phyloP scores from a whole-genome alignment of 2,113 vertebrate genomes.

The Stomatorhinus ivindoensis region DNA sequence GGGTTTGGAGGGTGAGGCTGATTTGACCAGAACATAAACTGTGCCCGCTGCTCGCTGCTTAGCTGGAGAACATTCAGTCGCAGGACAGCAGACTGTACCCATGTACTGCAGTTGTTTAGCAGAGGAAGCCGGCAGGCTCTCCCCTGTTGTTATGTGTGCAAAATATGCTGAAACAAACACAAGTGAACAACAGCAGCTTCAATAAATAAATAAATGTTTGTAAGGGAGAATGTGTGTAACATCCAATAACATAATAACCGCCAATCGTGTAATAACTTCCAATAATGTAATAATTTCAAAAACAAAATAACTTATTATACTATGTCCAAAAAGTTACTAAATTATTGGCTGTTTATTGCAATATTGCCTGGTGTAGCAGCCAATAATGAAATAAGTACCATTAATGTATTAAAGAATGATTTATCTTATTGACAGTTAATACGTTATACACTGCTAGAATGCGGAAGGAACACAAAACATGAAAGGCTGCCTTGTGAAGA shows the following conservation, averaged over 20 bases:
- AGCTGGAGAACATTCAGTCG: background rate
- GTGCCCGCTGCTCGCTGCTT: conserved; percentile 19
- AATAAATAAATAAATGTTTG: background rate
- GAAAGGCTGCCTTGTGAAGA: background rate
- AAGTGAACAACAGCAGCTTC: background rate
- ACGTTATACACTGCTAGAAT: background rate
- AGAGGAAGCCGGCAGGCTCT: background rate
- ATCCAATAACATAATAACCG: background rate
- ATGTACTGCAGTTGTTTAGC: background rate
- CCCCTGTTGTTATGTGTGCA: background rate
- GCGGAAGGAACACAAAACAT: background rate
- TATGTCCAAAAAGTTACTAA: background rate
- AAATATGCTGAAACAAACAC: background rate
- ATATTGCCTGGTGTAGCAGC: background rate
- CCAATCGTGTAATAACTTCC: background rate
- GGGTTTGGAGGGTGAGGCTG: conserved; percentile 41
- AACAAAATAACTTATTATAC: background rate
- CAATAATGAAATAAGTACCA: background rate
- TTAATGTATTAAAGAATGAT: background rate
- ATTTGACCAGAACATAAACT: conserved; percentile 45
- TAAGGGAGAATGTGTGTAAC: background rate
- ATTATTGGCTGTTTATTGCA: background rate
- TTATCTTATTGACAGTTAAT: background rate
- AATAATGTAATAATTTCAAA: background rate
- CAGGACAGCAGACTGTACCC: background rate